Evolutionary conservation across 2,113 vertebrate species (phyloP).

Genomic region (Pica pica): DNA sequence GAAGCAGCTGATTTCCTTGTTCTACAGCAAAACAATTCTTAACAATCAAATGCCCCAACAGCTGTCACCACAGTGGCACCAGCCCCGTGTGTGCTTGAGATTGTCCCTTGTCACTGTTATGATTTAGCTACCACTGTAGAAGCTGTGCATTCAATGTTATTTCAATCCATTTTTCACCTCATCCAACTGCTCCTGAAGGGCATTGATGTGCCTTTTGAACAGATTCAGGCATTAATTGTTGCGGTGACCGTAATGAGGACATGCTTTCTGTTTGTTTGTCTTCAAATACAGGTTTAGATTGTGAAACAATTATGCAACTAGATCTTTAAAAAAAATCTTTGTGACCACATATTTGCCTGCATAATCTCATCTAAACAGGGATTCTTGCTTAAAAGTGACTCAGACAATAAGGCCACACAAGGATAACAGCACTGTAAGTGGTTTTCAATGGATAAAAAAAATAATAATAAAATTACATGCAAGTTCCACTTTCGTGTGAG

Average conservation of each 20-base stretch:
- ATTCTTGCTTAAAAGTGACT: constrained; percentile 8
- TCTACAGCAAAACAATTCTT: background rate
- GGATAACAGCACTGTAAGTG: background rate
- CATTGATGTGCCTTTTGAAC: background rate
- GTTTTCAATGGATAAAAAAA: background rate
- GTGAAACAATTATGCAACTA: constrained; percentile 5
- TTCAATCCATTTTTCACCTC: background rate
- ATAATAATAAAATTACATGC: background rate
- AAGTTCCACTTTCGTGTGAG: background rate
- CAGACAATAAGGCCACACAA: constrained; percentile 1
- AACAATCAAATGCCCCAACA: background rate
- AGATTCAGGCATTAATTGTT: background rate
- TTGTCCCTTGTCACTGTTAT: background rate
- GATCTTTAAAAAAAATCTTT: background rate
- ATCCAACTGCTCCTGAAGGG: background rate
- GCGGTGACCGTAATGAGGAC: background rate
- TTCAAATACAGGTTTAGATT: constrained; percentile 7
- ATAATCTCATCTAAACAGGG: constrained; percentile 4
- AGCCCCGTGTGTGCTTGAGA: background rate
- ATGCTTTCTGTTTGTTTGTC: background rate
- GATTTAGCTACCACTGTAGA: background rate
- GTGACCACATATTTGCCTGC: background rate
- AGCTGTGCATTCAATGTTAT: background rate
- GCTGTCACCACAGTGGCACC: background rate
- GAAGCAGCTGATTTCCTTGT: background rate